Evolutionary conservation across 2,797 vertebrate genomes (phyloP).

Genomic region (Aldrovandia affinis): DNA sequence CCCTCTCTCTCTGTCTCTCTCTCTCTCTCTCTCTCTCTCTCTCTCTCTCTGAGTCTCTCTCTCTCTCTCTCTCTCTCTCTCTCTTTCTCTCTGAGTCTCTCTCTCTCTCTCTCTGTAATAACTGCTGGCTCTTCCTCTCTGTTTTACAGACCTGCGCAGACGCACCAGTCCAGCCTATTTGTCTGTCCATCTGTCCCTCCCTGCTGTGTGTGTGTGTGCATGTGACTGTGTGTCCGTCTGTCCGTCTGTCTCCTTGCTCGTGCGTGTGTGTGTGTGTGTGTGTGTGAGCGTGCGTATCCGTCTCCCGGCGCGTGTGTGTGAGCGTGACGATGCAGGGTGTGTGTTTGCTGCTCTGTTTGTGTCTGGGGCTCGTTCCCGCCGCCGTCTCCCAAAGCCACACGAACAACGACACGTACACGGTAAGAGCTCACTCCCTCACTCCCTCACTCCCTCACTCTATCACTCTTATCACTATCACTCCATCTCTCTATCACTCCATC

Average conservation of each 20-base stretch:
- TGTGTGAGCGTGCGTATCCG: background rate
- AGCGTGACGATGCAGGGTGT: constrained; percentile 52
- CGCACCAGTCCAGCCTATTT: background rate
- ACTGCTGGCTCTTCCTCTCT: background rate
- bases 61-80: background rate
- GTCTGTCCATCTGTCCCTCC: background rate
- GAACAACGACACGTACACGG: constrained; percentile 70
- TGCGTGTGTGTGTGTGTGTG: constrained; percentile 39
- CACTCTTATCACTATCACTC: background rate
- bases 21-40: too few relatives aligned
- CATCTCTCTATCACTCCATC: background rate
- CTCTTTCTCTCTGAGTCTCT: too few relatives aligned
- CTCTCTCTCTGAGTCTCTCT: background rate
- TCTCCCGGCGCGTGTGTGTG: too few relatives aligned
- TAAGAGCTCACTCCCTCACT: constrained; percentile 44
- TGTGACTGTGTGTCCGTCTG: background rate
- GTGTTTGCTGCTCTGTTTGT: constrained; percentile 37
- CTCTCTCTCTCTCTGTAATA: constrained; percentile 1
- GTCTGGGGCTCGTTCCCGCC: constrained; percentile 41
- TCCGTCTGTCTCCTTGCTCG: background rate
- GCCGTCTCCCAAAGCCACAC: constrained; percentile 64
- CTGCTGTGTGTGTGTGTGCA: background rate
- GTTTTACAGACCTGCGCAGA: constrained; percentile 6
- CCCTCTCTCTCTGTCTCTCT: too few relatives aligned
- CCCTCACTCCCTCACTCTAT: background rate